These are phyloP conservation scores for Dilophus febrilis DNA, from an alignment of 2,888 invertebrate genomes.

Conservation along the genomic window DNA sequence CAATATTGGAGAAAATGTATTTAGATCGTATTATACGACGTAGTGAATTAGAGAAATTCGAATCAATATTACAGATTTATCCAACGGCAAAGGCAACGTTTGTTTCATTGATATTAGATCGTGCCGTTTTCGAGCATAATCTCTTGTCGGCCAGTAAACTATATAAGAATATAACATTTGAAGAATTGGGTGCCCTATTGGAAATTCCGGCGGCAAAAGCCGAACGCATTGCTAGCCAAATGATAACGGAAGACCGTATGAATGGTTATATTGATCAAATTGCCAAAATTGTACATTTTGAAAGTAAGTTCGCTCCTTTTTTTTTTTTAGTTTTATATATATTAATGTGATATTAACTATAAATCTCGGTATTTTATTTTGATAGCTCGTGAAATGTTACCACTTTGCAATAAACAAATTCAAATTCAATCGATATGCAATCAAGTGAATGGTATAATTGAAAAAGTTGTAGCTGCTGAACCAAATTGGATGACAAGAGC, in stretches of 20 bases:
- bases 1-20: constrained; percentile 98
- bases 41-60: constrained; percentile 84
- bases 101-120: constrained; percentile 85
- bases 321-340: too few relatives aligned
- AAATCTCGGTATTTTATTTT: constrained; percentile 12
- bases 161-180: constrained; percentile 95
- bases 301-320: constrained; percentile 62
- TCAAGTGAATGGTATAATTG: constrained; percentile 93
- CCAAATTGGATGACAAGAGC: constrained; percentile 87
- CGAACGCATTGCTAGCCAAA: constrained; percentile 95
- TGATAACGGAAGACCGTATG: constrained; percentile 98
- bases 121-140: constrained; percentile 97
- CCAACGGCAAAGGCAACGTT: constrained; percentile 69
- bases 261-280: constrained; percentile 97
- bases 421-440: constrained; percentile 93
- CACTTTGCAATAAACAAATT: constrained; percentile 96
- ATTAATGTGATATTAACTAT: background rate
- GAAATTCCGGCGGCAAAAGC: constrained; percentile 85
- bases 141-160: constrained; percentile 91
- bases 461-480: constrained; percentile 75
- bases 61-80: constrained; percentile 79
- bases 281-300: constrained; percentile 92
- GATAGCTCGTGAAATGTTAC: constrained; percentile 76
- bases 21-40: constrained; percentile 88
- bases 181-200: constrained; percentile 79